Conservation (phyloP, 2,888 invertebrate genomes). For the Eretmocerus hayati region DNA sequence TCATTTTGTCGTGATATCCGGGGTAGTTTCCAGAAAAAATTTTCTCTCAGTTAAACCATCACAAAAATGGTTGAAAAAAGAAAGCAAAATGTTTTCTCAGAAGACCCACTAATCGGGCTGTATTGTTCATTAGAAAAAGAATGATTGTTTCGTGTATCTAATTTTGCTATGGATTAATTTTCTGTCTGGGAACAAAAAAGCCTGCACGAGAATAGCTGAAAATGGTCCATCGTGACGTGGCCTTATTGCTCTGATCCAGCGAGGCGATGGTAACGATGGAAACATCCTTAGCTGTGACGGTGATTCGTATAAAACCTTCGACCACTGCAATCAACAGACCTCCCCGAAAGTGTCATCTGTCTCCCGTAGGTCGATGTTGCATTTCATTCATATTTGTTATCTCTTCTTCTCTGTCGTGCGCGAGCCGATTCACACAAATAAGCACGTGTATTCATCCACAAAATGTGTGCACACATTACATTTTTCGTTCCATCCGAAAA, state of each 20-base stretch:
- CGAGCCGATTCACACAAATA: background rate
- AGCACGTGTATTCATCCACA: too few species aligned
- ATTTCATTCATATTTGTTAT: slow-evolving; percentile 15
- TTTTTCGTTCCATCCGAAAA: background rate
- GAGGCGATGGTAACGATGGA: background rate
- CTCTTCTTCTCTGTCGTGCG: slow-evolving; percentile 18
- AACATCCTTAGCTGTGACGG: background rate
- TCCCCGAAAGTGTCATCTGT: slow-evolving; percentile 8
- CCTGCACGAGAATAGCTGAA: background rate
- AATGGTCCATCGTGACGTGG: slow-evolving; percentile 11
- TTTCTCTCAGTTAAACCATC: too few species aligned
- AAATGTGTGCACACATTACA: background rate
- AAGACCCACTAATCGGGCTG: too few species aligned
- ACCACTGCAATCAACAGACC: background rate
- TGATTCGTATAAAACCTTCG: slow-evolving; percentile 2
- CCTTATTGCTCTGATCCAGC: slow-evolving; percentile 4
- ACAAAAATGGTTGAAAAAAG: too few species aligned
- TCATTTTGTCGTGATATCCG: too few species aligned
- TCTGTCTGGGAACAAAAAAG: background rate
- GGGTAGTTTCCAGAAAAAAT: too few species aligned
- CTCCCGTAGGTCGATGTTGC: slow-evolving; percentile 28
- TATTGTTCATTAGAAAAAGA: too few species aligned
- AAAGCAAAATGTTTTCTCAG: too few species aligned
- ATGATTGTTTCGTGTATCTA: too few species aligned
- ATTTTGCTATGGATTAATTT: too few species aligned